Evolutionary conservation across 2,113 vertebrate species (phyloP).

Genomic region (Lamprotornis superbus): DNA sequence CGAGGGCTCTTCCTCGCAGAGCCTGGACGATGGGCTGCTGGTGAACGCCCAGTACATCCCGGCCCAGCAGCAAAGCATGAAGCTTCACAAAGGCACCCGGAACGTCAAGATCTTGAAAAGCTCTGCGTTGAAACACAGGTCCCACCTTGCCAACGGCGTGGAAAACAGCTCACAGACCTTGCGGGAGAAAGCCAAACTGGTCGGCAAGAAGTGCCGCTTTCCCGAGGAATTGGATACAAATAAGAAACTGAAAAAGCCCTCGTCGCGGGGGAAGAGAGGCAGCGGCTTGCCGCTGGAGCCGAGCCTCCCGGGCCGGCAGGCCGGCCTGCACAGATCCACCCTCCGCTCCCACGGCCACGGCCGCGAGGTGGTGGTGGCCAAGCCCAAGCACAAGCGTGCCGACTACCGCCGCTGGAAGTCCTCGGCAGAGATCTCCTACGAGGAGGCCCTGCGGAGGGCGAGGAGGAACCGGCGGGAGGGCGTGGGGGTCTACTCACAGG

Average conservation of each 20-base stretch:
- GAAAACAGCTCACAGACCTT: conserved; percentile 64
- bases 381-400: conserved; percentile 85
- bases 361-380: conserved; percentile 82
- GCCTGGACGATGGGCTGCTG: conserved; percentile 77
- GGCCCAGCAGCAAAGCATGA: conserved; percentile 66
- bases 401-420: conserved; percentile 82
- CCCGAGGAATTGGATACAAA: conserved; percentile 78
- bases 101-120: conserved; percentile 74
- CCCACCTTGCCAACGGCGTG: conserved; percentile 30
- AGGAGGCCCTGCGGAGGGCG: conserved; percentile 78
- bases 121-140: conserved; percentile 55
- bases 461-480: conserved; percentile 74
- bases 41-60: conserved; percentile 77
- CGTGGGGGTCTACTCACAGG: conserved; percentile 62
- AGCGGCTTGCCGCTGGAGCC: conserved; percentile 68
- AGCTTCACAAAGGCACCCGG: conserved; percentile 74
- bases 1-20: conserved; percentile 82
- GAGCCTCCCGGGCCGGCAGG: conserved; percentile 58
- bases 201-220: conserved; percentile 73
- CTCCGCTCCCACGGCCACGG: conserved; percentile 66
- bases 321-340: conserved; percentile 21
- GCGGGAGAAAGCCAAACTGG: conserved; percentile 69
- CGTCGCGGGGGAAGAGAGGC: conserved; percentile 69
- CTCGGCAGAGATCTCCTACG: conserved; percentile 76
- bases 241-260: conserved; percentile 75